Percentiles rank a stretch among this genome's conserved stretches.
Evolutionary conservation across 2,797 vertebrate genomes (phyloP).

Genomic region (Toxotes lorentzi): DNA sequence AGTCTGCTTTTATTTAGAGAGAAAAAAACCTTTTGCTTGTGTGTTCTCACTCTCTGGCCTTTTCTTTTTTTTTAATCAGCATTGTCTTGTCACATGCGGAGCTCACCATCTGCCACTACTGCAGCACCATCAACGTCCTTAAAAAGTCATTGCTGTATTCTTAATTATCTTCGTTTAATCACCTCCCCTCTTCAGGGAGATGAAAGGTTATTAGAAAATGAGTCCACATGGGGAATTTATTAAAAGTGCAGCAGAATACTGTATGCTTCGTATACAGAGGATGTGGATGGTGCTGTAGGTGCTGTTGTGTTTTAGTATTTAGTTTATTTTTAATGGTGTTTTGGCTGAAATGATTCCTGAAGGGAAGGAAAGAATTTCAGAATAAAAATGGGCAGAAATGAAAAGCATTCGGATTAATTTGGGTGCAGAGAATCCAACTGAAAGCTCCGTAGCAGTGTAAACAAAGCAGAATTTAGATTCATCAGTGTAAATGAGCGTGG

Average conservation of each 20-base stretch:
- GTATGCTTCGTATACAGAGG: background rate
- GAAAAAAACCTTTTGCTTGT: background rate
- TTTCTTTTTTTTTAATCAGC: slow-evolving; percentile 34
- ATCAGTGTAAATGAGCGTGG: too few species aligned
- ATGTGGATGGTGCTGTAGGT: background rate
- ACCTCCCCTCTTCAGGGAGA: slow-evolving; percentile 60
- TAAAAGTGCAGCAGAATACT: slow-evolving; percentile 32
- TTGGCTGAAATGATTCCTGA: background rate
- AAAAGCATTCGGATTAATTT: background rate
- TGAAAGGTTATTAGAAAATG: slow-evolving; percentile 66
- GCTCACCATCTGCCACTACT: slow-evolving; percentile 74
- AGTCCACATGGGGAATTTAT: slow-evolving; percentile 41
- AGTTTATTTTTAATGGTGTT: background rate
- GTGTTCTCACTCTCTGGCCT: slow-evolving; percentile 28
- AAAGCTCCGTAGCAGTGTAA: too few species aligned
- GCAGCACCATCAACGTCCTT: slow-evolving; percentile 60
- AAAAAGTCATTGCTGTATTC: slow-evolving; percentile 73
- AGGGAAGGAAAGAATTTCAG: too few species aligned
- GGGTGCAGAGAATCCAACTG: too few species aligned
- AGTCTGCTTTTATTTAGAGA: slow-evolving; percentile 45
- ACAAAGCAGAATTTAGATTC: too few species aligned
- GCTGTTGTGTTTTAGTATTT: slow-evolving; percentile 2
- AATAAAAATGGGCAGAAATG: background rate
- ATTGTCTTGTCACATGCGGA: slow-evolving; percentile 69
- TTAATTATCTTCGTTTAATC: slow-evolving; percentile 72